phyloP scores from a whole-genome alignment of 2,888 invertebrate genomes.

The Caenorhabditis virilis region DNA sequence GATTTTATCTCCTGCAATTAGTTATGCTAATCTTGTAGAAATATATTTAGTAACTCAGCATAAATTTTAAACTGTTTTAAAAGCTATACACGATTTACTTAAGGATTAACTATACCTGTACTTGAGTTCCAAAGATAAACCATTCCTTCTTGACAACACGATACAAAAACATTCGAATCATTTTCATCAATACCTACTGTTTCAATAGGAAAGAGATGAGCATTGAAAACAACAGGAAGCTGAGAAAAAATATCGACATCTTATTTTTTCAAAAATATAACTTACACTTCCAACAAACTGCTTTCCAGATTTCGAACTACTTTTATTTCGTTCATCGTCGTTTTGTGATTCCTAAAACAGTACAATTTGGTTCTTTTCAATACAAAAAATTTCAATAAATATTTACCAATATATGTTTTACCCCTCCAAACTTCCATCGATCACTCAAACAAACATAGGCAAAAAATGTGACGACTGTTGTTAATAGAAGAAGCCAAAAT shows the following conservation, averaged over 20 bases:
- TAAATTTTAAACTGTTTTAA: too few species aligned
- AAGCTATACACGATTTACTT: too few species aligned
- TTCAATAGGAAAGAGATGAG: slow-evolving; percentile 59
- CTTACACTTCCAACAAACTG: slow-evolving; percentile 20
- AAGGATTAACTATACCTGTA: too few species aligned
- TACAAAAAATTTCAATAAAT: too few species aligned
- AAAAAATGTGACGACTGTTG: slow-evolving; percentile 56
- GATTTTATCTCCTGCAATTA: slow-evolving; percentile 21
- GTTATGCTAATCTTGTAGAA: too few species aligned
- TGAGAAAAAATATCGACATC: slow-evolving; percentile 12
- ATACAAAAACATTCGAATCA: slow-evolving; percentile 35
- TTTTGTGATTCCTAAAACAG: too few species aligned
- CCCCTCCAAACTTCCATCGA: slow-evolving; percentile 23
- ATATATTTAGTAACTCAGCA: too few species aligned
- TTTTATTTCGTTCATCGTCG: not conserved
- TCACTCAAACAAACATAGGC: slow-evolving; percentile 56
- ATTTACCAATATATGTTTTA: slow-evolving; percentile 9
- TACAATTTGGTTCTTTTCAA: too few species aligned
- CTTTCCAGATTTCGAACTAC: not conserved
- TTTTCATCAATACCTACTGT: slow-evolving; percentile 19
- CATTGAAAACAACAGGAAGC: slow-evolving; percentile 51
- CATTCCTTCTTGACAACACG: slow-evolving; percentile 56
- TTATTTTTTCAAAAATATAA: not conserved
- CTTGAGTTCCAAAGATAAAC: slow-evolving; percentile 51
- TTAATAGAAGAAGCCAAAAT: slow-evolving; percentile 57